Conservation (phyloP, 2,888 invertebrate genomes). For the Eilema caniola region DNA sequence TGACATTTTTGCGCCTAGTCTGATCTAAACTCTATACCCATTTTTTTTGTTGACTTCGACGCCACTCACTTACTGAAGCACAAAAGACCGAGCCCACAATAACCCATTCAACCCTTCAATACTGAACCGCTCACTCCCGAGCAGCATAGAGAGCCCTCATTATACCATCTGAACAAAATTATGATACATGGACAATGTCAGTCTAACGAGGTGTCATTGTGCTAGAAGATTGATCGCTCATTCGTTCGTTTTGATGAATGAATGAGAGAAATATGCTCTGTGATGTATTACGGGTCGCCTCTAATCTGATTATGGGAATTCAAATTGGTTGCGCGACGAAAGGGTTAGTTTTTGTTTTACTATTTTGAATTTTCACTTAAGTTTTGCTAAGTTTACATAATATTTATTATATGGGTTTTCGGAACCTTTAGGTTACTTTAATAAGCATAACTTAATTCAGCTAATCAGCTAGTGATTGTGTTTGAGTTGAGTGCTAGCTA, state of each 20-base stretch:
- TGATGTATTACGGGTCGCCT: constrained; percentile 45
- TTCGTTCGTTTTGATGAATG: constrained; percentile 49
- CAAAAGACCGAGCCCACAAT: constrained; percentile 13
- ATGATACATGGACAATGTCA: constrained; percentile 46
- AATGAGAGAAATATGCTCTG: constrained; percentile 46
- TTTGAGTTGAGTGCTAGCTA: no score
- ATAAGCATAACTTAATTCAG: no score
- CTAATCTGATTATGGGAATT: constrained; percentile 47
- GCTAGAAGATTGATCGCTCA: constrained; percentile 56
- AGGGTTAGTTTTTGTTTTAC: constrained; percentile 14
- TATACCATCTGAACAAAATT: constrained; percentile 34
- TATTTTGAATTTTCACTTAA: neutral
- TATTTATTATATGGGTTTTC: no score
- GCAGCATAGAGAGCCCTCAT: constrained; percentile 19
- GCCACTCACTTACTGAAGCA: neutral
- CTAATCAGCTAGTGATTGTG: no score
- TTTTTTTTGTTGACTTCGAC: neutral
- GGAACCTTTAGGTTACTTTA: no score
- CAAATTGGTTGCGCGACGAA: constrained; percentile 31
- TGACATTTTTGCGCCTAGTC: neutral
- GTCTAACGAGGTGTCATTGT: constrained; percentile 58
- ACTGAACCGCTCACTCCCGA: constrained; percentile 24
- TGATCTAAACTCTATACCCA: neutral
- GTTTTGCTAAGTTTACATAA: no score
- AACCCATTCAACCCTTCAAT: constrained; percentile 22